Evolutionary conservation across 2,888 invertebrate genomes (phyloP), one percentile per base, ranked within the genome.

Genomic region (Chalcosyrphus nemorum): DNA sequence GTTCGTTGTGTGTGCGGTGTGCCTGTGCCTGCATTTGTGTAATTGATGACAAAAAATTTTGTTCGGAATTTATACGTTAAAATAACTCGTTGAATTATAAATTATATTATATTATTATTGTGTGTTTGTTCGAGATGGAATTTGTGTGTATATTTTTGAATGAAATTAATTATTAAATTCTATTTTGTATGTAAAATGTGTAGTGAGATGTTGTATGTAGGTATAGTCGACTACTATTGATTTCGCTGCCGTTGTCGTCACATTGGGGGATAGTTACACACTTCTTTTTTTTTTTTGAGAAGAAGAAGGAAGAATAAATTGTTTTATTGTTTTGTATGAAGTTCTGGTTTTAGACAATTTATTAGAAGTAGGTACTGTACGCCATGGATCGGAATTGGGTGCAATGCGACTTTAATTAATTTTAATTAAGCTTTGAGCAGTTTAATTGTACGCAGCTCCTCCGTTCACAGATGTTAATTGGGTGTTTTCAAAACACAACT

Each of bases 181-280:
- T 32, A 7, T 32, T 32, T 1, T 5, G 32, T n/a, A 24, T 4
- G 24, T 4, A 24, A 4, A 24, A 24, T 32, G n/a, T 17, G 35
- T 11, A 29, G 21, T 24, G 3, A 24, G 45, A 63, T 35, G 50
- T 43, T 32, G 45, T 54, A 45, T 35, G 24, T 32, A 47, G 59
- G 47, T 35, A n/a, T 59, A 38, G n/a, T 70, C 47, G 35, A 68
- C 43, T 82, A n/a, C 3, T 24, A 84, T 84, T 29, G 82, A 84
- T 84, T 84, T 66, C 68, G n/a, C n/a, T n/a, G n/a, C n/a, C n/a
- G n/a, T n/a, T n/a, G n/a, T 52, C 70, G 77, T 81, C 77, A 77
- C 52, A 9, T 41, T 43, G 24, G 54, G n/a, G 72, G 50, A 38
- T 54, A 77, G 70, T 66, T 43, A 41, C 38, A 59, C 17, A 19